A percentile compares a stretch with the other conserved stretches of the same genome.
Conservation (phyloP, 2,888 invertebrate species). For the Syrista parreyssii region DNA sequence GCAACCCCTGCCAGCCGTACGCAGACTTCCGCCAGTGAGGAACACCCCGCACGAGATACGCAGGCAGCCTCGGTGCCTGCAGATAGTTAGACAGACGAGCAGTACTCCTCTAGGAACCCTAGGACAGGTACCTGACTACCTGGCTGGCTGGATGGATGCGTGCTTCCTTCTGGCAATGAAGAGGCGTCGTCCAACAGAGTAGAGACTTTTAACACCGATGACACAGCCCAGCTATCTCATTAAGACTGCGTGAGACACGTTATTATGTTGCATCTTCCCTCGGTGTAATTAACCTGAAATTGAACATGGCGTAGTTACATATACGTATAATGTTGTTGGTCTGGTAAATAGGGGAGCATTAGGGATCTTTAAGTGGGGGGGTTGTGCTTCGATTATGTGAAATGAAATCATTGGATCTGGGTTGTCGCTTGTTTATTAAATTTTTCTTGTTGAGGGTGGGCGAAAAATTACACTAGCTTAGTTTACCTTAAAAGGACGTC, state of each 20-base stretch:
- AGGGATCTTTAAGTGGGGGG: neutral
- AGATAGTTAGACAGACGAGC: neutral
- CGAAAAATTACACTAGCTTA: neutral
- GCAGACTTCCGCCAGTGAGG: constrained; percentile 21
- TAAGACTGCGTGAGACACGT: constrained; percentile 18
- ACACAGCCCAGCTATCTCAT: constrained; percentile 41
- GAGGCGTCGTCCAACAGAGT: neutral
- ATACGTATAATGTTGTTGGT: neutral
- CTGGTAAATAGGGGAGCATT: neutral
- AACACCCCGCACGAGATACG: constrained; percentile 26
- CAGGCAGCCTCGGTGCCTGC: constrained; percentile 18
- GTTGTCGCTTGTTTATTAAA: neutral
- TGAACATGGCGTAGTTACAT: neutral
- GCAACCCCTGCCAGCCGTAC: neutral
- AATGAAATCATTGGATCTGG: neutral
- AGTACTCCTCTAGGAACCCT: neutral
- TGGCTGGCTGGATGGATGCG: neutral
- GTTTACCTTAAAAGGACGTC: neutral
- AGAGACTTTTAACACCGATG: constrained; percentile 38
- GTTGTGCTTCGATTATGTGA: neutral
- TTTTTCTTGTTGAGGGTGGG: neutral
- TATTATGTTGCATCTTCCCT: neutral
- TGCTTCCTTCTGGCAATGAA: neutral
- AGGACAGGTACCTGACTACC: neutral
- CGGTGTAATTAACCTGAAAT: neutral